A percentile compares a stretch with the other conserved stretches of the same genome.
Evolutionary conservation across 2,797 vertebrate species (phyloP).

Genomic region (Acomys russatus): DNA sequence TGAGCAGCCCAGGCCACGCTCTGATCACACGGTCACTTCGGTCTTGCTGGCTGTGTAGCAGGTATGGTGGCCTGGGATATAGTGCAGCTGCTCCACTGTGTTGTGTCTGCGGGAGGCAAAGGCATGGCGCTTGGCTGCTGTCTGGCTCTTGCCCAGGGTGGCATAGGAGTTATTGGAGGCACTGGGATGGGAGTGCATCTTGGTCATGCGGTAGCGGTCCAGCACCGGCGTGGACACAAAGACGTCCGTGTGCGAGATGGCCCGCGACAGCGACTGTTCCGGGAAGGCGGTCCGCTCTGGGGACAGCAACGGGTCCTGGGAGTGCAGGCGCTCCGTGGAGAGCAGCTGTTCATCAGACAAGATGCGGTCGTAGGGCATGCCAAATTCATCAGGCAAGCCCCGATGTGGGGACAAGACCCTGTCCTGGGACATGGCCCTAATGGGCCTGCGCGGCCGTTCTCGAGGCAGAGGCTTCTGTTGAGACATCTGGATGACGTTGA

Average conservation of each 20-base stretch:
- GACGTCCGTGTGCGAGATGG: slow-evolving; percentile 98
- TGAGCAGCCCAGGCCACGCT: slow-evolving; percentile 68
- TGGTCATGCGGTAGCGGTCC: slow-evolving; percentile 99
- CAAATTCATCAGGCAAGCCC: slow-evolving; percentile 92
- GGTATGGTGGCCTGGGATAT: slow-evolving; percentile 96
- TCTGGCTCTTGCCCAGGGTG: slow-evolving; percentile 96
- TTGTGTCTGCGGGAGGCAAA: slow-evolving; percentile 98
- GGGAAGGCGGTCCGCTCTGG: slow-evolving; percentile 96
- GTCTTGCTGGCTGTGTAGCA: slow-evolving; percentile 99
- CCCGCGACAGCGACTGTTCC: slow-evolving; percentile 95
- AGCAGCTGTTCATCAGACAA: slow-evolving; percentile 97
- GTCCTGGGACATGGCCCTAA: slow-evolving; percentile 99
- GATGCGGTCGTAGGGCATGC: slow-evolving; percentile 95
- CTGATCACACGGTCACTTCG: slow-evolving; percentile 98
- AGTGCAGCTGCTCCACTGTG: slow-evolving; percentile 98
- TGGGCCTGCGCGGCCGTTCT: slow-evolving; percentile 95
- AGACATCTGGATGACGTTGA: slow-evolving; percentile 97
- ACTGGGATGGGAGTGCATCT: slow-evolving; percentile 99
- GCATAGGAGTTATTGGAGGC: slow-evolving; percentile 97
- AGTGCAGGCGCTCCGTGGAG: slow-evolving; percentile 97
- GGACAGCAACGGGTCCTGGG: slow-evolving; percentile 98
- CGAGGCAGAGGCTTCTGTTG: slow-evolving; percentile 94
- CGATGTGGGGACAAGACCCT: slow-evolving; percentile 95
- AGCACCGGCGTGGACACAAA: slow-evolving; percentile 97
- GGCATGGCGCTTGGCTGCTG: slow-evolving; percentile 96